Conservation (phyloP, 2,113 vertebrate species). For the Clarias magur region DNA sequence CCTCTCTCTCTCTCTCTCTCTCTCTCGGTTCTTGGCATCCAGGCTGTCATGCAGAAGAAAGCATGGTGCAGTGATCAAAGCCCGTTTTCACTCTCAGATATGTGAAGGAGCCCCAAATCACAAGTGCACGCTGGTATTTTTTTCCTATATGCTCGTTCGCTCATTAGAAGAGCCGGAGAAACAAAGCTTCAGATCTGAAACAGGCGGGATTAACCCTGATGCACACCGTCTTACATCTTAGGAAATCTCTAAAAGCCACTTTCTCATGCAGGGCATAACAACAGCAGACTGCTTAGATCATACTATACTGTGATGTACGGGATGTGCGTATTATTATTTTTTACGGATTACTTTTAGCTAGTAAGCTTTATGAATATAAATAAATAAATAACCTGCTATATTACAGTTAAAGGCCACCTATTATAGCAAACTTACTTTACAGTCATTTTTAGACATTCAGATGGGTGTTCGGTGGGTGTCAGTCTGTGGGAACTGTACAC, state of each 20-base stretch:
- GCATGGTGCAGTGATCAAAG: constrained; percentile 50
- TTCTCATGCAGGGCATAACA: neutral
- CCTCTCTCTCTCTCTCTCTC: neutral
- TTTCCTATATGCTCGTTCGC: neutral
- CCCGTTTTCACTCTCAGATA: constrained; percentile 36
- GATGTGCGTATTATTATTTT: neutral
- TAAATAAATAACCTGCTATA: neutral
- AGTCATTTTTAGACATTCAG: too few relatives aligned
- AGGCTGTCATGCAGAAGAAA: constrained; percentile 46
- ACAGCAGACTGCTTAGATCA: too few relatives aligned
- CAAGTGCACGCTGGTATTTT: neutral
- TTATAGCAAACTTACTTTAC: too few relatives aligned
- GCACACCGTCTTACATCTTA: neutral
- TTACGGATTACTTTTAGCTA: neutral
- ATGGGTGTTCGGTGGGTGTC: too few relatives aligned
- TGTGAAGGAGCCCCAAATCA: constrained; percentile 37
- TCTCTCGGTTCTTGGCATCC: constrained; percentile 28
- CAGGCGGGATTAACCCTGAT: constrained; percentile 2
- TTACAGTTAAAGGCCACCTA: neutral
- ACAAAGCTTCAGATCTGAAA: constrained; percentile 25
- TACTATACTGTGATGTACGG: neutral
- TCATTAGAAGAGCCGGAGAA: constrained; percentile 18
- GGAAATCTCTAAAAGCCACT: constrained; percentile 4
- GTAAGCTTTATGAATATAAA: neutral
- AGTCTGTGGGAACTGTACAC: too few relatives aligned